These are phyloP conservation scores for Xenopus borealis DNA, from an alignment of 2,113 vertebrate species.

Conservation along the genomic window DNA sequence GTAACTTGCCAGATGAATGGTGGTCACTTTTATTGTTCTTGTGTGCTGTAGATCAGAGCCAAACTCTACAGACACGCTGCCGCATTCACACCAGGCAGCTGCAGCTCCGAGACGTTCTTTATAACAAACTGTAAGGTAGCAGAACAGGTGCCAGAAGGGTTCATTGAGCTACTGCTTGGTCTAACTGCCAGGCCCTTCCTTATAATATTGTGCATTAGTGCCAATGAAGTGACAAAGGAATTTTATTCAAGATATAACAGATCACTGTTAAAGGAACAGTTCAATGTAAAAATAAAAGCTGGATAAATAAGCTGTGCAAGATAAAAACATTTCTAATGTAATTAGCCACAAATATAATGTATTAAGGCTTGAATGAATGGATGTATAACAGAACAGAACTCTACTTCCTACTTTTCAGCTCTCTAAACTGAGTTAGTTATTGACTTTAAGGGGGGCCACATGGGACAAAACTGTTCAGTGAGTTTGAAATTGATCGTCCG, in stretches of 20 bases:
- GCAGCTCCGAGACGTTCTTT: constrained; percentile 19
- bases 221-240: background rate
- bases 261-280: constrained; percentile 1
- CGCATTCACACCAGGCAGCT: constrained; percentile 33
- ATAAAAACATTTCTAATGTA: no score
- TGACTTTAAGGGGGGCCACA: no score
- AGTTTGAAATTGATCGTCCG: no score
- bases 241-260: constrained; percentile 25
- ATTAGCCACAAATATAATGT: no score
- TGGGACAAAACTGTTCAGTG: no score
- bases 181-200: constrained; percentile 1
- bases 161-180: constrained; percentile 1
- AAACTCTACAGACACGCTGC: constrained; percentile 17
- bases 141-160: constrained; percentile 23
- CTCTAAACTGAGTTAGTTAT: no score
- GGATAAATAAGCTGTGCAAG: no score
- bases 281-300: no score
- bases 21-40: constrained; percentile 20
- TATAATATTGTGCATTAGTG: constrained; percentile 5
- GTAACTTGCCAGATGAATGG: constrained; percentile 33
- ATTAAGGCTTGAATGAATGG: no score
- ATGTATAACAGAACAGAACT: no score
- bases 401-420: no score
- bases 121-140: constrained; percentile 30
- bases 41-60: constrained; percentile 28